phyloP scores from a whole-genome alignment of 2,113 vertebrate genomes.

The Xyliphius kryptos region DNA sequence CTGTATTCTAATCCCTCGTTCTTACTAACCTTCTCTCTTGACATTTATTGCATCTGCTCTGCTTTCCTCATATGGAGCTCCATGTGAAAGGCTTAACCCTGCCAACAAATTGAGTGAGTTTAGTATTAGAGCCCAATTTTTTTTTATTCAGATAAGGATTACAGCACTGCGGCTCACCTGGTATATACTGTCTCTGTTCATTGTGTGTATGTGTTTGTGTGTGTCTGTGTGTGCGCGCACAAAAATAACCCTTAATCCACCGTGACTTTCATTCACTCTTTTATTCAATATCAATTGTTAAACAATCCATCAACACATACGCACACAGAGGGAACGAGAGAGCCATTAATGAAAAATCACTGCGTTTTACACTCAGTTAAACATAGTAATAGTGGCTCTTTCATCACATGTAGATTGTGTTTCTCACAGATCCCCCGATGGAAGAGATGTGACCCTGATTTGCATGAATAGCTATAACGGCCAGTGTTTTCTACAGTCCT shows the following conservation, averaged over 20 bases:
- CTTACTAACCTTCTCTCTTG: not conserved
- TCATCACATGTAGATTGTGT: not conserved
- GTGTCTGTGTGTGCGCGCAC: not conserved
- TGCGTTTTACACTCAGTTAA: constrained; percentile 14
- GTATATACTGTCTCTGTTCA: not conserved
- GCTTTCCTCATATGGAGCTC: not conserved
- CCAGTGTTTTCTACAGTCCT: not conserved
- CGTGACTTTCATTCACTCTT: constrained; percentile 1
- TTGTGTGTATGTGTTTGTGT: constrained; percentile 2
- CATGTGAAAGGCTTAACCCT: constrained; percentile 22
- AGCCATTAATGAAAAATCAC: constrained; percentile 17
- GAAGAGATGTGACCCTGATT: not conserved
- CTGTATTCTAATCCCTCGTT: constrained; percentile 23
- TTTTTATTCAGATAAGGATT: constrained; percentile 10
- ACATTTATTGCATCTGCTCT: not conserved
- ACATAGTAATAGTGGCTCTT: not conserved
- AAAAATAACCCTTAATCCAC: constrained; percentile 3
- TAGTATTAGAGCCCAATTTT: constrained; percentile 1
- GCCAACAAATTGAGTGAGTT: constrained; percentile 10
- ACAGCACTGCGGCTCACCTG: constrained; percentile 3
- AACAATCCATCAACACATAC: constrained; percentile 5
- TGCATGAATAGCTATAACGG: not conserved
- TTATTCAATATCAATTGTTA: not conserved
- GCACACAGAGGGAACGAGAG: not conserved
- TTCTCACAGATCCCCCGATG: constrained; percentile 2